Evolutionary conservation across 2,888 invertebrate species (phyloP), one percentile per base, ranked within the genome.

Genomic region (Steinernema scapterisci): DNA sequence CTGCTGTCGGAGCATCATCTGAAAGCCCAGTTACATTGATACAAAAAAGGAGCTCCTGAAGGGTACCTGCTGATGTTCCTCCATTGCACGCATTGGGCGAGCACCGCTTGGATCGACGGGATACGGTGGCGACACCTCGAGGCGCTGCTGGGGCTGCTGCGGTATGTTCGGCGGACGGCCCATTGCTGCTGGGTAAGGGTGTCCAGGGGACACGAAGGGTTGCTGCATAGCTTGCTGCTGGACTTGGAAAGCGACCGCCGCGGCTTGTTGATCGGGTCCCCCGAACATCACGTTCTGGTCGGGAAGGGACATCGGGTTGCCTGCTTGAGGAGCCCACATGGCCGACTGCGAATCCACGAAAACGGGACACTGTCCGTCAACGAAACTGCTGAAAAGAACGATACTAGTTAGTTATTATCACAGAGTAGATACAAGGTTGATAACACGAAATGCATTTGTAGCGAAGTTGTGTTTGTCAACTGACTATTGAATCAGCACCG

Each of bases 301-400:
- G 31, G 63, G 31, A 27, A 63, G 13, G 27, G 27, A 13, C 7
- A 27, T 25, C 63, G 63, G 11, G 38, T 63, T 63, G 63, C 63
- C 63, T 38, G 38, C 38, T 63, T 63, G 63, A 27, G 23, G 63
- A 63, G 63, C 63, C 63, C 63, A 63, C 63, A 63, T 63, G 38
- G 63, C 25, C 63, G 63, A 63, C 27, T 63, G 63, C 63, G 63
- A 63, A 63, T 63, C 63, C 27, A 31, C 63, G 63, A 63, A 63
- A 27, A 27, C 63, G 13, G 63, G 63, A 31, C 63, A 63, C 63
- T 27, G 63, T 25, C 63, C 63, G 63, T 63, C 63, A 27, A 31
- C 63, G 27, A 63, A 63, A 27, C 25, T 63, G 63, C 63, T 63
- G 63, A 63, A 63, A 63, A 11, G 54, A 27, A 27, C 63, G 27